A percentile compares a stretch with the other conserved stretches of the same genome.
phyloP scores from a whole-genome alignment of 2,113 vertebrate genomes.

The Psittacula cyanocephala region DNA sequence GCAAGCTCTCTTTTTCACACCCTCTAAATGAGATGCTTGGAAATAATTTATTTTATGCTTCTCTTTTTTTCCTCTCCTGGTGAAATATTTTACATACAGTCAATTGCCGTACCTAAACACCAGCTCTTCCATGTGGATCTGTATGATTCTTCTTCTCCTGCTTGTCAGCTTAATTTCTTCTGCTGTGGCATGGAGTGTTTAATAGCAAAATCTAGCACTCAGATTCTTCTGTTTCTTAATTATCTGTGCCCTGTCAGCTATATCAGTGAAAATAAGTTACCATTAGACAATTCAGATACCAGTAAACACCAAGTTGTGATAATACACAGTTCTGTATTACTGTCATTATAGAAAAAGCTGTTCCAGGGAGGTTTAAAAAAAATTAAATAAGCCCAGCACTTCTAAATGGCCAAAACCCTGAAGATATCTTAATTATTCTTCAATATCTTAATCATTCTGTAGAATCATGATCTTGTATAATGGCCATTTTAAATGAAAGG shows the following conservation, averaged over 20 bases:
- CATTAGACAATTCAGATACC: conserved; percentile 39
- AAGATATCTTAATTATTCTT: conserved; percentile 58
- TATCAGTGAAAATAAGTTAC: conserved; percentile 38
- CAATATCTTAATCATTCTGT: conserved; percentile 60
- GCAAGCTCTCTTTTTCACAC: not conserved
- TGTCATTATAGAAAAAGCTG: conserved; percentile 12
- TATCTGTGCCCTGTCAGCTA: conserved; percentile 52
- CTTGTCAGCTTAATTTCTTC: conserved; percentile 46
- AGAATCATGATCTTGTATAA: conserved; percentile 55
- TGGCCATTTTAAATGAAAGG: conserved; percentile 59
- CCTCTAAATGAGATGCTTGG: not conserved
- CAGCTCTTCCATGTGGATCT: not conserved
- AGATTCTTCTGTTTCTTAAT: conserved; percentile 54
- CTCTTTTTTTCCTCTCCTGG: not conserved
- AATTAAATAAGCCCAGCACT: conserved; percentile 32
- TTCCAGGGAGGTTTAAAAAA: conserved; percentile 3
- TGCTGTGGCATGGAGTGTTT: not conserved
- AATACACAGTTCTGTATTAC: conserved; percentile 12
- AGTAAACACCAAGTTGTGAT: conserved; percentile 48
- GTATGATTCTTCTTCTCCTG: not conserved
- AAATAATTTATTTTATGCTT: not conserved
- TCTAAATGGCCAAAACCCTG: conserved; percentile 36
- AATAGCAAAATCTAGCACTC: conserved; percentile 18
- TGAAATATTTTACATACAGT: not conserved
- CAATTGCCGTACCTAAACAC: conserved; percentile 18